Evolutionary conservation across 2,888 invertebrate species (phyloP), one percentile per base, ranked within the genome.

Genomic region (Hymenopus coronatus): DNA sequence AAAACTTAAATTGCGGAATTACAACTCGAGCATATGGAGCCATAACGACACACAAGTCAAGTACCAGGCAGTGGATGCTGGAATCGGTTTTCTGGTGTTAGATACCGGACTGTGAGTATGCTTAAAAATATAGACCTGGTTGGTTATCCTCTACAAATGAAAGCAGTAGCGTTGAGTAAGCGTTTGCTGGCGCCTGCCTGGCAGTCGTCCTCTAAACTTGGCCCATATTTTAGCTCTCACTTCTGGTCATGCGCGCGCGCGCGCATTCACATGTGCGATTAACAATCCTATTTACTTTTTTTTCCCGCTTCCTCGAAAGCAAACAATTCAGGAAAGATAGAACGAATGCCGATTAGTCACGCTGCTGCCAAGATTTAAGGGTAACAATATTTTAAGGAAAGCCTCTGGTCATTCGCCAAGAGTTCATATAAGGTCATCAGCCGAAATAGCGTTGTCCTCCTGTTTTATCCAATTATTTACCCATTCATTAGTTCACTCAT

Each of bases 141-240:
- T 30, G 30, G 30, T 30, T 33, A 4, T 33, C 33, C 33, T 33
- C 8, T 33, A 33, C 3, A 54, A 54, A 54, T 54, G 54, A 54
- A 20, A 70, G 54, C 20, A 20, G 54, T 70, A 70, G 54, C 20
- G 20, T 70, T 70, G 54, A 40, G 40, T 40, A 40, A 40, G 40
- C 40, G 40, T 8, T 20, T 70, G 54, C 54, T 70, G 54, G 54
- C 54, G 54, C 54, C 54, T 70, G 54, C 54, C 54, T 70, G 25
- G 54, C 54, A 70, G 54, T 70, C 54, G 54, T 89, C 88, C 89
- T 88, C 88, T 85, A 82, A 89, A 89, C 89, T 89, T 89, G 88
- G 88, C 88, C 89, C 88, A 89, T 89, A 88, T 89, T 88, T 89
- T 83, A 89, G 85, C 46, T 83, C 83, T 83, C 46, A n/a, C 30